Conservation (phyloP, 2,888 invertebrate genomes). For the Eubasilissa splendida region DNA sequence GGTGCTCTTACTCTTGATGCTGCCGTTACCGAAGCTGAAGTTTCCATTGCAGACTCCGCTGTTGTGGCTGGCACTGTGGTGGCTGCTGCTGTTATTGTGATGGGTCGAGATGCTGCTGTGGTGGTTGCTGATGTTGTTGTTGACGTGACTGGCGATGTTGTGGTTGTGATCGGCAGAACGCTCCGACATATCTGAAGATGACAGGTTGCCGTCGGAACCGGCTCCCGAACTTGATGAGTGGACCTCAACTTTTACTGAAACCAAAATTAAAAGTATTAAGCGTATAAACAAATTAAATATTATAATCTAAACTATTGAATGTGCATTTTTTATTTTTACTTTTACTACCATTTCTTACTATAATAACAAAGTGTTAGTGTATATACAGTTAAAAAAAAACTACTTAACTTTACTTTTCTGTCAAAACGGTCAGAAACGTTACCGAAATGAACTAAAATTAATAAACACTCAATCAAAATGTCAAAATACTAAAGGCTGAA, state of each 20-base stretch:
- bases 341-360: too few relatives aligned
- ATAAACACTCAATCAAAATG: too few relatives aligned
- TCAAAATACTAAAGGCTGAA: too few relatives aligned
- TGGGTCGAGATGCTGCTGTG: constrained; percentile 44
- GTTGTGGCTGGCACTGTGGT: constrained; percentile 19
- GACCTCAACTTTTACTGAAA: constrained; percentile 87
- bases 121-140: constrained; percentile 67
- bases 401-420: too few relatives aligned
- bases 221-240: constrained; percentile 82
- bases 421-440: too few relatives aligned
- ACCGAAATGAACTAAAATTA: too few relatives aligned
- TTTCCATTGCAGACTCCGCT: constrained; percentile 64
- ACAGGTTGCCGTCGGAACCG: constrained; percentile 76
- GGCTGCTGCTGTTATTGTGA: constrained; percentile 32
- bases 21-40: constrained; percentile 66
- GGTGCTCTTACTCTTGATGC: constrained; percentile 38
- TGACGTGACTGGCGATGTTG: constrained; percentile 57
- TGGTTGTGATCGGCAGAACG: constrained; percentile 64
- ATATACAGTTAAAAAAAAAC: too few relatives aligned
- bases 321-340: too few relatives aligned
- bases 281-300: too few relatives aligned
- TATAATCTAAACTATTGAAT: too few relatives aligned
- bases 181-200: constrained; percentile 73
- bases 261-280: constrained; percentile 27
- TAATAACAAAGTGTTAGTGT: too few relatives aligned